These are phyloP conservation scores for Hypsibius dujardini DNA, from an alignment of 1,140 invertebrate genomes.

Conservation along the genomic window DNA sequence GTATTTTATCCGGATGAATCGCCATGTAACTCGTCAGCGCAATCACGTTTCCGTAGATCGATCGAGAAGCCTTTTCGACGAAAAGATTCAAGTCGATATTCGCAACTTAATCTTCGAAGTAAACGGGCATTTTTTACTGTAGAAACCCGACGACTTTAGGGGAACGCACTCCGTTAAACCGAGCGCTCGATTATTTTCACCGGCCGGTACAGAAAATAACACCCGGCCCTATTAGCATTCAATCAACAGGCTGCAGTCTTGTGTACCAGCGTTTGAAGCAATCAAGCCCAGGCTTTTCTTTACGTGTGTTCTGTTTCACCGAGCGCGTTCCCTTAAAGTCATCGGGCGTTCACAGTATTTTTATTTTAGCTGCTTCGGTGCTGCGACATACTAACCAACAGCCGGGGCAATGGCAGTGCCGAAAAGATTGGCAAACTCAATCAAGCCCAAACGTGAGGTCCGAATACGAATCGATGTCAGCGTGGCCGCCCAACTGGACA, in stretches of 20 bases:
- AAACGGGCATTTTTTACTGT: too few species aligned
- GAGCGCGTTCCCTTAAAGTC: too few species aligned
- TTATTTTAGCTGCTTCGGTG: background rate
- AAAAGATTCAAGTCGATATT: too few species aligned
- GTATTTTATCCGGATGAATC: too few species aligned
- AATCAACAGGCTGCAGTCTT: background rate
- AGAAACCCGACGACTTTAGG: too few species aligned
- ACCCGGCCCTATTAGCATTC: background rate
- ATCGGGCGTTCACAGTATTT: background rate
- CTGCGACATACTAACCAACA: background rate
- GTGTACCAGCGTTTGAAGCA: background rate
- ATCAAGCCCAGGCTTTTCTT: background rate
- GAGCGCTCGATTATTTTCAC: too few species aligned
- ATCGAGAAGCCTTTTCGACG: too few species aligned
- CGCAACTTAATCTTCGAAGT: too few species aligned
- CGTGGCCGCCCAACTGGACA: background rate
- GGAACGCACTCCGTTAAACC: too few species aligned
- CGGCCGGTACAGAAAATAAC: background rate
- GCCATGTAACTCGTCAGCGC: too few species aligned
- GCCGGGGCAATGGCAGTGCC: background rate
- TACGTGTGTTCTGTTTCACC: too few species aligned
- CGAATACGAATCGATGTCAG: background rate
- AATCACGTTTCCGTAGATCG: too few species aligned
- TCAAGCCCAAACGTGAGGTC: background rate
- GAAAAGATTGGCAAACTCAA: background rate